These are phyloP conservation scores for Leptinotarsa juncta DNA, from an alignment of 2,888 invertebrate genomes.

Conservation along the genomic window DNA sequence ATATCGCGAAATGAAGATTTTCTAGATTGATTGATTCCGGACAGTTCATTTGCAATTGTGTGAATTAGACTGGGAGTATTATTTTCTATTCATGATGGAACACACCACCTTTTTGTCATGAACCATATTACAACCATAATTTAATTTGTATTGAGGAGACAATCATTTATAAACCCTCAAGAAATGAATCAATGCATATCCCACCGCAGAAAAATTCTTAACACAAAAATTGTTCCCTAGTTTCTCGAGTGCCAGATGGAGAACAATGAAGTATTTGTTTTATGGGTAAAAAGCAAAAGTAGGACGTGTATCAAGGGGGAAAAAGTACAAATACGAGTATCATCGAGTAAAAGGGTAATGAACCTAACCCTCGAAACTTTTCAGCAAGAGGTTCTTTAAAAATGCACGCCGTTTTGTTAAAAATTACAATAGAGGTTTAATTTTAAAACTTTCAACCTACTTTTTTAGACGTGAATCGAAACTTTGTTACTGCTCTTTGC, in stretches of 20 bases:
- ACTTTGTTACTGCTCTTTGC: neutral
- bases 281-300: constrained; percentile 24
- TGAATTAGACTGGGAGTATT: too few species aligned
- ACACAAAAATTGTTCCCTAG: constrained; percentile 30
- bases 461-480: constrained; percentile 4
- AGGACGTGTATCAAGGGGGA: constrained; percentile 1
- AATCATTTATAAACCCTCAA: neutral
- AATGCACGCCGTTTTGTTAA: constrained; percentile 37
- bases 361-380: constrained; percentile 38
- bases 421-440: constrained; percentile 28
- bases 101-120: too few species aligned
- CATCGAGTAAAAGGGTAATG: constrained; percentile 45
- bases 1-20: too few species aligned
- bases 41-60: too few species aligned
- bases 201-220: constrained; percentile 15
- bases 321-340: constrained; percentile 31
- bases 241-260: constrained; percentile 31
- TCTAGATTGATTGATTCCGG: too few species aligned
- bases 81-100: too few species aligned
- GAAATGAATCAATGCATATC: constrained; percentile 19
- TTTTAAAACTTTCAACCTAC: constrained; percentile 23
- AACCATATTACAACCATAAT: neutral
- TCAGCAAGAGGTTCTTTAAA: constrained; percentile 34
- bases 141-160: neutral
- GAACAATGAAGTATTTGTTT: constrained; percentile 35